Evolutionary conservation across 2,888 invertebrate genomes (phyloP), one percentile per base, ranked within the genome.

Genomic region (Xanthorhoe spadicearia): DNA sequence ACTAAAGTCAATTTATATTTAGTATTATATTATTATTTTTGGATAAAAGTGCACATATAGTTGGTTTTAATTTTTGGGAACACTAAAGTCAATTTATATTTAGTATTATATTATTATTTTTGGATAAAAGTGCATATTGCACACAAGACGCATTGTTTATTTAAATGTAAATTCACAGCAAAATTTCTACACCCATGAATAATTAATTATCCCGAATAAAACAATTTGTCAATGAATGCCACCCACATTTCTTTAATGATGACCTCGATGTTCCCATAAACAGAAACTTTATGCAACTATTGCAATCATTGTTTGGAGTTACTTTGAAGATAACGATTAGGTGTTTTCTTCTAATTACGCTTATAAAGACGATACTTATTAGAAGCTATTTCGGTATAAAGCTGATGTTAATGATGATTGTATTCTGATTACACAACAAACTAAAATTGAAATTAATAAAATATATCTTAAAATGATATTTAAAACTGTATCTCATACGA

Each of bases 181-280:
- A 17, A 7, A 8, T 48, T 48, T 48, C 48, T 43, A 43, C 48
- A 48, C 48, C 7, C 6, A 15, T 17, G 48, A 17, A 15, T n/a
- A 46, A 46, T 48, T 48, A 15, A 15, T 15, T 48, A 48, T 48
- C 15, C 48, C 17, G 48, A 48, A 43, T 43, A 13, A 43, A 43
- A 43, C 38, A 43, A 61, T 28, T 46, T 28, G 46, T 53, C 52
- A 28, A 46, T 46, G 46, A 28, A 52, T 15, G 17, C 15, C 50
- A 55, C 60, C 54, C 50, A 64, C 64, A 54, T 54, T 55, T 64
- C 6, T 52, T 52, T 53, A 35, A 53, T 32, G 32, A n/a, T 19
- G 52, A 52, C 63, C 57, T 38, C 9, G 38, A 15, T 54, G 38
- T 54, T 54, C 13, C 13, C 38, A 19, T 19, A 18, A 54, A 38